These are phyloP conservation scores for Andrena chrysosceles DNA, from an alignment of 2,888 invertebrate species.

Conservation along the genomic window DNA sequence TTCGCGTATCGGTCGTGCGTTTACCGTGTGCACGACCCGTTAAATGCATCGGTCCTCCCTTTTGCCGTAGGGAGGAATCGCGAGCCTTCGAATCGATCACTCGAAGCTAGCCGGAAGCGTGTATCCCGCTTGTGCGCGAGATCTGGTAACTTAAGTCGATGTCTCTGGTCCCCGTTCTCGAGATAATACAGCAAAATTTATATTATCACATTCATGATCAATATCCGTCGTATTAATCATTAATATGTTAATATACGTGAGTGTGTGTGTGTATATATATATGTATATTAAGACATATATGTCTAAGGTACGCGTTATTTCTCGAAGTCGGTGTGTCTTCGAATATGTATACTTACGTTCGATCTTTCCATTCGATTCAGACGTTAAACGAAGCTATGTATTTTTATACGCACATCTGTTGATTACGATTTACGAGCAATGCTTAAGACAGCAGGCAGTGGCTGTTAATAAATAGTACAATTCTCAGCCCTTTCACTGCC, in stretches of 20 bases:
- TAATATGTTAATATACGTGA: conserved; percentile 47
- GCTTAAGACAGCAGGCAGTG: not conserved
- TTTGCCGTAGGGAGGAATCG: conserved; percentile 25
- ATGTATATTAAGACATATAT: conserved; percentile 26
- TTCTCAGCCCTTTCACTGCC: not conserved
- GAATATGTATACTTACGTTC: conserved; percentile 15
- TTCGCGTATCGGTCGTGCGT: conserved; percentile 32
- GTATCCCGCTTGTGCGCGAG: conserved; percentile 25
- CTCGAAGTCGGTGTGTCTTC: conserved; percentile 35
- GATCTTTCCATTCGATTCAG: conserved; percentile 16
- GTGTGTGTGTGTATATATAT: conserved; percentile 35
- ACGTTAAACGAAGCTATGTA: conserved; percentile 23
- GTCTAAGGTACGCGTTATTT: conserved; percentile 52
- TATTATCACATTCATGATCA: conserved; percentile 49
- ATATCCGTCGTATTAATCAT: conserved; percentile 41
- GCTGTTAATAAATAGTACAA: conserved; percentile 13
- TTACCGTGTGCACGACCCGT: not conserved
- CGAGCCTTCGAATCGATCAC: conserved; percentile 21
- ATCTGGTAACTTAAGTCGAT: conserved; percentile 68
- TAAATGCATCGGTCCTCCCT: conserved; percentile 37
- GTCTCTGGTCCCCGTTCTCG: conserved; percentile 67
- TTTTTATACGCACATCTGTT: too few relatives aligned
- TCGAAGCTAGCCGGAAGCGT: conserved; percentile 45
- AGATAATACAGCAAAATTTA: conserved; percentile 58
- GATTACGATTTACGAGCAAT: not conserved